Conservation (phyloP, 2,113 vertebrate genomes). For the Ammodytes marinus region DNA sequence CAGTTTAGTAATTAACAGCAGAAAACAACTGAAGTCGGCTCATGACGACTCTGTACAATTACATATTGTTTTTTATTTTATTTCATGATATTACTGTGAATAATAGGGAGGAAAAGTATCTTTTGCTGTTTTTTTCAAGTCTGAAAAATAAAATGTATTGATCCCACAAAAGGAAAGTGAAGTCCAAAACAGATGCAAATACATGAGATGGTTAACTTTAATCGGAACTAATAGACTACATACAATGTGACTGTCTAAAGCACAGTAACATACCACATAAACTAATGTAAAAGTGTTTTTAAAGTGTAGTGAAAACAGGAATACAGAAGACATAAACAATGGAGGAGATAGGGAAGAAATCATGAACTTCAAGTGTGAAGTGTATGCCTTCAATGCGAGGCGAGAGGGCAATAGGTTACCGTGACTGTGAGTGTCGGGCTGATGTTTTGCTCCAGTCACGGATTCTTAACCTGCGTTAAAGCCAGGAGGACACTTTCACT, state of each 20-base stretch:
- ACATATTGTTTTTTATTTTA: too few relatives aligned
- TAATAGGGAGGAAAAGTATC: not conserved
- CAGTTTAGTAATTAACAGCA: conserved; percentile 1
- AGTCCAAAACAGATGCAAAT: not conserved
- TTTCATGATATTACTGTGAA: not conserved
- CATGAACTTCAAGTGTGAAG: too few relatives aligned
- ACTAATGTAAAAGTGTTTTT: not conserved
- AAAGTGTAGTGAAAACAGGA: not conserved
- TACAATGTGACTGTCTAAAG: too few relatives aligned
- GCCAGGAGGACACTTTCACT: not conserved
- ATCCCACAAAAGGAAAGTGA: not conserved
- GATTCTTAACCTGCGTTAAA: not conserved
- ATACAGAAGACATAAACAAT: not conserved
- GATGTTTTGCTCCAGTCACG: not conserved
- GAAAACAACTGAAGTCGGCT: not conserved
- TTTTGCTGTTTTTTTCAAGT: not conserved
- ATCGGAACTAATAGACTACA: not conserved
- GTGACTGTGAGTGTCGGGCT: not conserved
- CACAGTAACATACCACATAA: not conserved
- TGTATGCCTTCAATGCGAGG: too few relatives aligned
- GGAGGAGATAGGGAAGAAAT: not conserved
- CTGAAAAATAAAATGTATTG: not conserved
- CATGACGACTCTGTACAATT: not conserved
- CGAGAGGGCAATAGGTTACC: not conserved
- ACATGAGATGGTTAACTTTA: not conserved